Conservation (phyloP, 2,888 invertebrate genomes). For the Philhelius pedissequus region DNA sequence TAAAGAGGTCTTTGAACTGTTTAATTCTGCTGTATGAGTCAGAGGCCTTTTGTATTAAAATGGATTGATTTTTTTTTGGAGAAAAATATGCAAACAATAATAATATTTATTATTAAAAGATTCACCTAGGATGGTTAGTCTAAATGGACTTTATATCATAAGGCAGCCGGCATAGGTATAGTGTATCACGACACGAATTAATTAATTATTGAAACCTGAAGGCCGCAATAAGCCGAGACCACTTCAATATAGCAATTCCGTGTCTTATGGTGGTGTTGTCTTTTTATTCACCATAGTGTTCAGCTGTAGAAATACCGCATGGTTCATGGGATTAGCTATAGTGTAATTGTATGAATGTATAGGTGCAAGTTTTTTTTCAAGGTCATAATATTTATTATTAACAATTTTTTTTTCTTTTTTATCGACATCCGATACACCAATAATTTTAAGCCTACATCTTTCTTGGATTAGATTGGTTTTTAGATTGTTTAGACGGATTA, state of each 20-base stretch:
- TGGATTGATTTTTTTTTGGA: background rate
- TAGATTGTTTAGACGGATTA: background rate
- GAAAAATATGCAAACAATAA: background rate
- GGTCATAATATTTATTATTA: conserved; percentile 7
- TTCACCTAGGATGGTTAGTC: background rate
- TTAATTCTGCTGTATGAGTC: background rate
- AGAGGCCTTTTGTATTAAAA: background rate
- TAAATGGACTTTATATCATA: conserved; percentile 11
- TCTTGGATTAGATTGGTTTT: background rate
- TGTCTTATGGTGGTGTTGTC: conserved; percentile 17
- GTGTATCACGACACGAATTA: conserved; percentile 42
- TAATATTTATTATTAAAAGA: background rate
- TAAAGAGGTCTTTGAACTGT: conserved; percentile 45
- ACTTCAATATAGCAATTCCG: conserved; percentile 34
- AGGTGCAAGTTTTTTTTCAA: conserved; percentile 22
- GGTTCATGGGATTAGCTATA: background rate
- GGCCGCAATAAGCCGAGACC: conserved; percentile 25
- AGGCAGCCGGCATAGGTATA: conserved; percentile 27
- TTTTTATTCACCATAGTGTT: background rate
- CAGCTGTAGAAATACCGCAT: background rate
- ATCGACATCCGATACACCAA: background rate
- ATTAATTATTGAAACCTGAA: conserved; percentile 51
- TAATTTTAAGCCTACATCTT: background rate
- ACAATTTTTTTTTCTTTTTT: background rate
- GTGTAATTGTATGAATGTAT: conserved; percentile 9